Percentiles rank a stretch among this genome's conserved stretches.
These are phyloP conservation scores for Syrista parreyssii DNA, from an alignment of 2,888 invertebrate genomes.

Conservation along the genomic window DNA sequence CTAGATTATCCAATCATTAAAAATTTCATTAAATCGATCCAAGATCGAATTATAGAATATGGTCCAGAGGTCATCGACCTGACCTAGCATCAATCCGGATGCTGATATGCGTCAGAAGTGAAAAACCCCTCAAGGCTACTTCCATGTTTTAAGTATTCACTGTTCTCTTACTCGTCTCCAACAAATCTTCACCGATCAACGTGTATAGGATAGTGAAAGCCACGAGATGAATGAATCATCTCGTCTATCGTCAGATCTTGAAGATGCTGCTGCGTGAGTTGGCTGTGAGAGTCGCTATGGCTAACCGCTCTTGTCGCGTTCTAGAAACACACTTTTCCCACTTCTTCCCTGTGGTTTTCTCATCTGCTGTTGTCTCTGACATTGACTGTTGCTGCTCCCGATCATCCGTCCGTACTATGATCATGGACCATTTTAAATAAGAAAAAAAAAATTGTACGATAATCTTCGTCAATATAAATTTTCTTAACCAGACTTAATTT, in stretches of 20 bases:
- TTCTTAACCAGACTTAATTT: background rate
- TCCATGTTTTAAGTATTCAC: background rate
- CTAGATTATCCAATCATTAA: background rate
- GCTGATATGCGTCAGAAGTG: background rate
- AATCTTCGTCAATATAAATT: background rate
- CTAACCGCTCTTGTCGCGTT: slow-evolving; percentile 17
- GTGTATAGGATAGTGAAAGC: background rate
- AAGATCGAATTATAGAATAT: background rate
- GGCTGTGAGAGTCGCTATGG: background rate
- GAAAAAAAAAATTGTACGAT: background rate
- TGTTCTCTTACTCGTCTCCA: background rate
- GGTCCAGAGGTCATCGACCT: background rate
- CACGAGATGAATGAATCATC: background rate
- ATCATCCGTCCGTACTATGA: background rate
- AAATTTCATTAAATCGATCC: background rate
- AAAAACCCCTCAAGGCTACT: background rate
- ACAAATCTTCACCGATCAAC: background rate
- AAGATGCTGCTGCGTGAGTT: background rate
- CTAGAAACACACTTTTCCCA: slow-evolving; percentile 39
- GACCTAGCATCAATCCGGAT: background rate
- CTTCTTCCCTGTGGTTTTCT: slow-evolving; percentile 14
- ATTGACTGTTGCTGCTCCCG: background rate
- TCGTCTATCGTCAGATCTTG: background rate
- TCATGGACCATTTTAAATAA: background rate
- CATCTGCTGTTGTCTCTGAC: background rate